These are phyloP conservation scores for Gracilinanus agilis DNA, from an alignment of 2,113 vertebrate species.

Conservation along the genomic window DNA sequence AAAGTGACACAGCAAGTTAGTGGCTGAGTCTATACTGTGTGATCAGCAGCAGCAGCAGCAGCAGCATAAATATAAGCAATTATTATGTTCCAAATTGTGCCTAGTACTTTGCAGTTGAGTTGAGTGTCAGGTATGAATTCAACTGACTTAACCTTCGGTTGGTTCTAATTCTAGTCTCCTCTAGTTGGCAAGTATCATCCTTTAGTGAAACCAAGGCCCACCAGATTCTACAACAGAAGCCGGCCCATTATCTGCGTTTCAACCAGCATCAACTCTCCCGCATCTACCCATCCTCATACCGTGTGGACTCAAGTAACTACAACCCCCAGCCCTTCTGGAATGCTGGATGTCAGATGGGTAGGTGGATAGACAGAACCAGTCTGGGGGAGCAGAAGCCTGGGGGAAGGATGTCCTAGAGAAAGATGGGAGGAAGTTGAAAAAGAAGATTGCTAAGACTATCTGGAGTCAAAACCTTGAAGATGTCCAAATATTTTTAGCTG, in stretches of 20 bases:
- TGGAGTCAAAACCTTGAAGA: background rate
- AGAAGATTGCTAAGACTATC: no score
- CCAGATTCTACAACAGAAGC: conserved; percentile 96
- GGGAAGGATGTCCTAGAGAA: background rate
- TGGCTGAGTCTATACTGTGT: background rate
- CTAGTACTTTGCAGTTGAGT: background rate
- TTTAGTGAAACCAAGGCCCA: conserved; percentile 98
- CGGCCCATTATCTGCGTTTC: conserved; percentile 90
- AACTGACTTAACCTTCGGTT: background rate
- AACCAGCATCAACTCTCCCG: conserved; percentile 97
- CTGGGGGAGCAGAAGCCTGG: background rate
- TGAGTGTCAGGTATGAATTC: background rate
- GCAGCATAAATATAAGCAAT: no score
- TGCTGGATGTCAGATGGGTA: conserved; percentile 96
- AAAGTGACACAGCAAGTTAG: background rate
- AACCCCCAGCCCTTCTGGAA: conserved; percentile 99
- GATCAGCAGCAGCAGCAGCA: background rate
- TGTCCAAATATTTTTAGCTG: background rate
- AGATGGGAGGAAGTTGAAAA: background rate
- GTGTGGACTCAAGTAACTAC: conserved; percentile 98
- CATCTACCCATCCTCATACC: conserved; percentile 96
- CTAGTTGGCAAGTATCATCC: conserved; percentile 97
- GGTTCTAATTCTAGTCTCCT: conserved; percentile 83
- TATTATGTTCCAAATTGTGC: background rate
- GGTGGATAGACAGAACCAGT: background rate